Evolutionary conservation across 2,113 vertebrate genomes (phyloP).

Genomic region (Tinamus guttatus): DNA sequence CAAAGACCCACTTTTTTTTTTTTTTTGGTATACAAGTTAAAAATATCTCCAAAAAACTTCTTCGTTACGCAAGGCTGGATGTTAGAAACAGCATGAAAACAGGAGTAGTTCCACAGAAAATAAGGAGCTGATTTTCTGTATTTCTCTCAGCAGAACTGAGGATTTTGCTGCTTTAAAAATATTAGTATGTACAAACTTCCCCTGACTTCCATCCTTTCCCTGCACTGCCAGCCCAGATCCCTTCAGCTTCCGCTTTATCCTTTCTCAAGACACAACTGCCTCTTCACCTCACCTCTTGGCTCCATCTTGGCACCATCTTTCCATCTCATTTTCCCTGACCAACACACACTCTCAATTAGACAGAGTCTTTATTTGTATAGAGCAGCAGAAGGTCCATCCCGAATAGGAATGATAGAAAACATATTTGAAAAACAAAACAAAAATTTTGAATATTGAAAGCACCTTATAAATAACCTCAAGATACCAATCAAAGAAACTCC

Average conservation of each 20-base stretch:
- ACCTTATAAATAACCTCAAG: not conserved
- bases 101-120: not conserved
- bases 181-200: not conserved
- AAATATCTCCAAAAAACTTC: not conserved
- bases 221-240: not conserved
- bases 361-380: not conserved
- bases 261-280: not conserved
- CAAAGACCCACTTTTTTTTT: not conserved
- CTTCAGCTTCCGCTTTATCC: not conserved
- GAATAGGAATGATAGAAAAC: not conserved
- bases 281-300: not conserved
- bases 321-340: not conserved
- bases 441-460: not conserved
- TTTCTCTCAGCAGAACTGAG: not conserved
- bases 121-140: not conserved
- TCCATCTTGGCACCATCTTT: not conserved
- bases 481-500: not conserved
- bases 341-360: not conserved
- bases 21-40: not conserved
- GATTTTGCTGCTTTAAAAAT: not conserved
- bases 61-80: not conserved
- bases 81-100: not conserved
- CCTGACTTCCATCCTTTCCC: not conserved
- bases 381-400: not conserved
- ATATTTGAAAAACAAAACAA: not conserved